Conservation (phyloP, 2,797 vertebrate genomes). For the Cyprinella venusta region DNA sequence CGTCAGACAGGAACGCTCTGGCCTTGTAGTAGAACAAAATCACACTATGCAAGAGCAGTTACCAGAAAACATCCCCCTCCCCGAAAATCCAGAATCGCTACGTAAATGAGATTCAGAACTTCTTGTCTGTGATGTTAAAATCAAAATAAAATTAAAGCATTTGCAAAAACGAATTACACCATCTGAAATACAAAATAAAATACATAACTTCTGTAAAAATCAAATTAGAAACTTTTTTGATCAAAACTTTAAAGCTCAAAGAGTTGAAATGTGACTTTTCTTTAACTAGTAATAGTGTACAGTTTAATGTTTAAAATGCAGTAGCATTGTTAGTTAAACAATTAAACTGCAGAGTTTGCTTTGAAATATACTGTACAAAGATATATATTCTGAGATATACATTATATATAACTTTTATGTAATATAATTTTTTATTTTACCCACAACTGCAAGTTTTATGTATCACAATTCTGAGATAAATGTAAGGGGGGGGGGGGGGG, state of each 20-base stretch:
- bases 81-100: neutral
- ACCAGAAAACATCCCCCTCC: neutral
- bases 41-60: neutral
- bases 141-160: neutral
- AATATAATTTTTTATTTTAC: no score
- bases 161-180: neutral
- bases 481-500: no score
- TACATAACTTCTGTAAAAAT: neutral
- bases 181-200: neutral
- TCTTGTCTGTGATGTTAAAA: neutral
- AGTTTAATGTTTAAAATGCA: neutral
- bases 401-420: no score
- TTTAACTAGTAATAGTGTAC: neutral
- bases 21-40: neutral
- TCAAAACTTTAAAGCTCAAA: neutral
- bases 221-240: no score
- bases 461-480: no score
- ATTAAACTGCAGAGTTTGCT: no score
- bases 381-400: no score
- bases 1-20: neutral
- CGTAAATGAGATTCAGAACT: neutral
- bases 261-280: neutral
- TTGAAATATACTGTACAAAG: no score
- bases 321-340: neutral
- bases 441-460: no score